Conservation (phyloP, 2,113 vertebrate genomes). For the Muntiacus reevesi region DNA sequence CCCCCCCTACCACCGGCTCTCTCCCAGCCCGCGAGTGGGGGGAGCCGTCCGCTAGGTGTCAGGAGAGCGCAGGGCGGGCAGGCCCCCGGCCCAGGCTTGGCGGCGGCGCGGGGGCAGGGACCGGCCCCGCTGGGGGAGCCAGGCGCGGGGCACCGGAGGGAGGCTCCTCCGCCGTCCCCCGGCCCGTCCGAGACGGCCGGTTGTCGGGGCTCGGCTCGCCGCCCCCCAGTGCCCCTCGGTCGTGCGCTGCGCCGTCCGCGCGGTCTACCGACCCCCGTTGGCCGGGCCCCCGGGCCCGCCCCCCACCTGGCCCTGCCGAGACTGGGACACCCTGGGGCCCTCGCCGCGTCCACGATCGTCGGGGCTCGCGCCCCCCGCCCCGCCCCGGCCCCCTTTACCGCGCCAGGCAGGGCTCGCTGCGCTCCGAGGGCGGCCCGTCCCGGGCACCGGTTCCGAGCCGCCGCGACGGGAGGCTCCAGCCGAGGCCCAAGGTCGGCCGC, state of each 20-base stretch:
- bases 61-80: background rate
- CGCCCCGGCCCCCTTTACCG: background rate
- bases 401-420: background rate
- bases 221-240: background rate
- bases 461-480: background rate
- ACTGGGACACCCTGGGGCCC: background rate
- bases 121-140: too few relatives aligned
- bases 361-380: background rate
- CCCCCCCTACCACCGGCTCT: background rate
- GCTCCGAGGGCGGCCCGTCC: background rate
- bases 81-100: background rate
- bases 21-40: background rate
- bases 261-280: background rate
- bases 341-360: background rate
- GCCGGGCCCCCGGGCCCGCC: background rate
- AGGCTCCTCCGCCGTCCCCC: background rate
- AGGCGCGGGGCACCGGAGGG: background rate
- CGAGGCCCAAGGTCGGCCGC: background rate
- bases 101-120: background rate
- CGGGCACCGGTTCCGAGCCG: background rate
- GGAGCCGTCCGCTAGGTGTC: conserved; percentile 26
- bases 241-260: background rate
- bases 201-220: background rate
- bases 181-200: background rate
- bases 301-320: background rate